Evolutionary conservation across 2,888 invertebrate species (phyloP), one percentile per base, ranked within the genome.

Genomic region (Aphodius sticticus): DNA sequence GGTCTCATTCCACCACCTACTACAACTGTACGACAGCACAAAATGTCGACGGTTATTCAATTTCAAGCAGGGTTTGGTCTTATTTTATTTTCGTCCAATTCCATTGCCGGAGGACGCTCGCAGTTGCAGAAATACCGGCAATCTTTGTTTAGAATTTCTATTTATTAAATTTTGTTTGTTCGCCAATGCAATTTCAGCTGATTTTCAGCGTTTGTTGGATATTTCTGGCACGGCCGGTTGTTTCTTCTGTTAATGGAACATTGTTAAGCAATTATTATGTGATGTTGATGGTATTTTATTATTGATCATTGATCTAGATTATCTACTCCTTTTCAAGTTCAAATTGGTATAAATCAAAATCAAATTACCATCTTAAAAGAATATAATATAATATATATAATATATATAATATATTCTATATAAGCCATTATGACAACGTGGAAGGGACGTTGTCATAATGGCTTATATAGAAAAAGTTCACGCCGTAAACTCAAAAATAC

Each of bases 11-110:
- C 7, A 38, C 38, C 38, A 6, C 38, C 38, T 53, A 53, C 3
- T 53, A 53, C n/a, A 26, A 35, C 74, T 9, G 36, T 74, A 35
- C 14, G 71, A 35, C 70, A 35, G 12, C 9, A n/a, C 36, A 7
- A 36, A 15, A 35, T 36, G 37, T 35, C 36, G 35, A n/a, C 74
- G 74, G 9, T 74, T 74, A 74, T 74, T 74, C 74, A 74, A 74
- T 74, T 74, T 74, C 74, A 37, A 74, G 6, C 36, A 35, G 53
- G 53, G 26, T 36, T 74, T 14, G 16, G 35, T 74, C 35, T 35
- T 74, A 74, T 74, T 74, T 74, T 74, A 74, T 74, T 74, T 74
- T 35, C 36, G 15, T 16, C 74, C 53, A 53, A 72, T 72, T 72
- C 72, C 72, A 14, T 72, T 14, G n/a, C 36, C 1, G 6, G 15